Evolutionary conservation across 2,888 invertebrate genomes (phyloP), one percentile per base, ranked within the genome.

Genomic region (Labia minor): DNA sequence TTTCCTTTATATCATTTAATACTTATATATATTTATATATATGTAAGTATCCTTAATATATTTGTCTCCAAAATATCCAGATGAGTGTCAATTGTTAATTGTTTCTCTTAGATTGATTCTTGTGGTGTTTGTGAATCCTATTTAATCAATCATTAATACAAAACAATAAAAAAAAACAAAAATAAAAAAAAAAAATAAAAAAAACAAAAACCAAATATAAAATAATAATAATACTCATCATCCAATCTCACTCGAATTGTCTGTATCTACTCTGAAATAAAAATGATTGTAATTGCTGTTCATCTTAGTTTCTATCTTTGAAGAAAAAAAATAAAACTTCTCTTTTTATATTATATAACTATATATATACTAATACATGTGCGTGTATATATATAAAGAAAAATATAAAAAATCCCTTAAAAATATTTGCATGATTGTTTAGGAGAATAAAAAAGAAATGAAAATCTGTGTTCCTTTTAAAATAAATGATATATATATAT

Each of bases 251-350:
- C 49, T 49, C 49, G 6, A 49, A 49, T 49, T 49, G 49, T 49
- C 49, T 16, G 49, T n/a, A 49, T 49, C 16, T 16, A 49, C 49
- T 49, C 49, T n/a, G n/a, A 14, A 49, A 49, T 49, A 49, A 49
- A n/a, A 49, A 3, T 49, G 49, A 11, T 14, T 49, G 49, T 49
- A 49, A 49, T 49, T 49, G 49, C n/a, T 49, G 49, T 49, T 49
- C 49, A 49, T 49, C 49, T 49, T 49, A 49, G 49, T 49, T 49
- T 49, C 49, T 49, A 49, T 49, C 49, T 49, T 49, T 49, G n/a
- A n/a, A n/a, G n/a, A n/a, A n/a, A n/a, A n/a, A n/a, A n/a, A n/a
- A n/a, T n/a, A n/a, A 49, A n/a, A 4, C 14, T 49, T 49, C n/a
- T 49, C 49, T 49, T 49, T 16, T 49, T 49, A 49, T 10, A 49